phyloP scores from a whole-genome alignment of 2,113 vertebrate species.

The Stercorarius parasiticus region DNA sequence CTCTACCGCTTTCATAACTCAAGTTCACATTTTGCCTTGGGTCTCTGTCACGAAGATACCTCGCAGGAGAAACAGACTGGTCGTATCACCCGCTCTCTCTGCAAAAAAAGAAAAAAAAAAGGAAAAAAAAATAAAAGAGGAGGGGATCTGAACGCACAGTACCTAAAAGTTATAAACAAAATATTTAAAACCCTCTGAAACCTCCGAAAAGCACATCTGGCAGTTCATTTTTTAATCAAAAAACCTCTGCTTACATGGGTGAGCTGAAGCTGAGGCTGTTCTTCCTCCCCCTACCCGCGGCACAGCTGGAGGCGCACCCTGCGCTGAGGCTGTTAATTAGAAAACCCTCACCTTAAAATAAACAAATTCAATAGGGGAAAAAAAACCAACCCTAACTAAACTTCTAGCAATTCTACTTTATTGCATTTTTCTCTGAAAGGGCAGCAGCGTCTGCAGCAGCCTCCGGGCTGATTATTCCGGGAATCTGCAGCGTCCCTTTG shows the following conservation, averaged over 20 bases:
- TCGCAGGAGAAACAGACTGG: neutral
- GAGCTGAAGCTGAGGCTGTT: neutral
- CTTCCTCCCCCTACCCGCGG: fast-evolving
- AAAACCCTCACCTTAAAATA: neutral
- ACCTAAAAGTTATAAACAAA: neutral
- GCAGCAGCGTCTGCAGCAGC: neutral
- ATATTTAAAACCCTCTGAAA: neutral
- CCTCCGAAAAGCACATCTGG: neutral
- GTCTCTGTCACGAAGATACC: neutral
- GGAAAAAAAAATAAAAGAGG: fast-evolving
- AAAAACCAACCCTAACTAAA: neutral
- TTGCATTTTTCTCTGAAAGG: neutral
- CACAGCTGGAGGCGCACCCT: fast-evolving
- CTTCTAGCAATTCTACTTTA: neutral
- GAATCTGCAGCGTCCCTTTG: neutral
- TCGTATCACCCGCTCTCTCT: neutral
- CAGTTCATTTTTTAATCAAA: neutral
- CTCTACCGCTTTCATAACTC: neutral
- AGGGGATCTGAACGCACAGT: neutral
- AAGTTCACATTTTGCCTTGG: neutral
- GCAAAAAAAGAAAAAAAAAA: too few relatives aligned
- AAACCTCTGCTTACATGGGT: neutral
- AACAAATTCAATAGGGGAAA: neutral
- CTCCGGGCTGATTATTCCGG: neutral
- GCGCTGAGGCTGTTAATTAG: neutral